These are phyloP conservation scores for Petrolisthes manimaculis DNA, from an alignment of 2,888 invertebrate species.

Conservation along the genomic window DNA sequence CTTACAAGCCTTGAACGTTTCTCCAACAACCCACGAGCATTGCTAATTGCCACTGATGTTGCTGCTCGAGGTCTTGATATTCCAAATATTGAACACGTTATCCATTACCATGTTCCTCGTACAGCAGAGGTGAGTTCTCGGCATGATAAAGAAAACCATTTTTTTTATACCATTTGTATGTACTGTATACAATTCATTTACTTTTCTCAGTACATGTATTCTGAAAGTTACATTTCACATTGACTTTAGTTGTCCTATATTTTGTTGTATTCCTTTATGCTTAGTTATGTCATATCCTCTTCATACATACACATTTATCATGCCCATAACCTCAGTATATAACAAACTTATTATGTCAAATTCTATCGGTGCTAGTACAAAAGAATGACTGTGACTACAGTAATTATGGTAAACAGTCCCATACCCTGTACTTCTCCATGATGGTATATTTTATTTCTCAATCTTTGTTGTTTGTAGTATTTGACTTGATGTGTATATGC, in stretches of 20 bases:
- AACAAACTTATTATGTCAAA: too few species aligned
- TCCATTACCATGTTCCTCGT: slow-evolving; percentile 88
- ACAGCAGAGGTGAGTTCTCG: slow-evolving; percentile 63
- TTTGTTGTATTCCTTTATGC: too few species aligned
- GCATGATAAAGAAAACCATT: background rate
- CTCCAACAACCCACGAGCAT: slow-evolving; percentile 78
- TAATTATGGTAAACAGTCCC: too few species aligned
- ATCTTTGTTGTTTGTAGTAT: too few species aligned
- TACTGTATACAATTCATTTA: background rate
- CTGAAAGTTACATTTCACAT: background rate
- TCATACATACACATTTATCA: too few species aligned
- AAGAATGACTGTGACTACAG: too few species aligned
- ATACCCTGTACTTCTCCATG: too few species aligned
- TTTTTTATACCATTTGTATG: background rate
- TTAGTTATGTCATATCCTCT: too few species aligned
- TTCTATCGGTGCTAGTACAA: too few species aligned
- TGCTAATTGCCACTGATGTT: slow-evolving; percentile 94
- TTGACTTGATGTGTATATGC: too few species aligned
- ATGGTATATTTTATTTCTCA: too few species aligned
- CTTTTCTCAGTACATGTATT: background rate
- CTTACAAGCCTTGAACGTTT: slow-evolving; percentile 91
- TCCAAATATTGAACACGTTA: slow-evolving; percentile 90
- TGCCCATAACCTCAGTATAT: too few species aligned
- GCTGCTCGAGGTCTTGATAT: slow-evolving; percentile 98
- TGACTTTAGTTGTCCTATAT: background rate